phyloP scores from a whole-genome alignment of 2,797 vertebrate species.

The Gymnopithys bicolor region DNA sequence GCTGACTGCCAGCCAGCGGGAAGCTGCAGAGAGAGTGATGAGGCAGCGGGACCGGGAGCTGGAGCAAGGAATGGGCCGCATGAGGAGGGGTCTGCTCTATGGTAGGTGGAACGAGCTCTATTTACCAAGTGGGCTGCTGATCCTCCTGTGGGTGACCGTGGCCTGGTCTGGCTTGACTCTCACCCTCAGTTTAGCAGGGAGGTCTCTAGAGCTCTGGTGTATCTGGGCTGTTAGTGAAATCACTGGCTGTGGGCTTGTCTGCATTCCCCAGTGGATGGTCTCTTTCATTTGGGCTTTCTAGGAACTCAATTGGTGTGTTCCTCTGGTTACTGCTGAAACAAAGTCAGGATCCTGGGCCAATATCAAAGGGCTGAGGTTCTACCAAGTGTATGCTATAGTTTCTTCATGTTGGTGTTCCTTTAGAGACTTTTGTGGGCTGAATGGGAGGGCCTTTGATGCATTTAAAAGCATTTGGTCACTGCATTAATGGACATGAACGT shows the following conservation, averaged over 20 bases:
- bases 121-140: background rate
- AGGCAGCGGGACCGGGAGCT: constrained; percentile 87
- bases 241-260: background rate
- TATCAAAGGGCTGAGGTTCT: background rate
- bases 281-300: background rate
- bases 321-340: background rate
- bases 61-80: constrained; percentile 83
- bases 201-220: background rate
- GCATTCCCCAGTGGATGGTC: background rate
- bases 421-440: background rate
- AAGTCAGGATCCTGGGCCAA: background rate
- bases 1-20: constrained; percentile 91
- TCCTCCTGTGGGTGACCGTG: background rate
- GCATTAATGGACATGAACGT: background rate
- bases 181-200: background rate
- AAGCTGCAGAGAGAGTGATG: constrained; percentile 91
- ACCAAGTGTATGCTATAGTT: rapidly evolving
- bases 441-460: background rate
- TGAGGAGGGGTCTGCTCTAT: constrained; percentile 89
- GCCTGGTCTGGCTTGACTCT: background rate
- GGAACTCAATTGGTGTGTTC: background rate
- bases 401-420: background rate
- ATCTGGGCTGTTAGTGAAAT: background rate
- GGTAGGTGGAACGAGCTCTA: constrained; percentile 67
- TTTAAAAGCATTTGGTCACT: background rate